Percentiles rank a stretch among this genome's conserved stretches.
These are phyloP conservation scores for Rhagoletis zephyria DNA, from an alignment of 1,140 invertebrate genomes.

Conservation along the genomic window DNA sequence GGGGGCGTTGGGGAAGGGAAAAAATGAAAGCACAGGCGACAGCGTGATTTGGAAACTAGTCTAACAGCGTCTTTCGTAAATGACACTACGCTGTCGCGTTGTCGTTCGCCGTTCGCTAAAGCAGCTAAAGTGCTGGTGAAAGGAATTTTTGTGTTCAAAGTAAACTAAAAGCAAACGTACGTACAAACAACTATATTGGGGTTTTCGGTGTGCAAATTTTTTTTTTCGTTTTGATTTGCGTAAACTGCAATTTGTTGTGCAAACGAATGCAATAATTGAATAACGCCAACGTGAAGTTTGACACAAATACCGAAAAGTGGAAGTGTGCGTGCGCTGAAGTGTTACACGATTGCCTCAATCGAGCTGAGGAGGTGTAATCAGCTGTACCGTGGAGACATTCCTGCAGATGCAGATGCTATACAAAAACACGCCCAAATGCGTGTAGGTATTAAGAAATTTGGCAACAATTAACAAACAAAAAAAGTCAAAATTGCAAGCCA, in stretches of 20 bases:
- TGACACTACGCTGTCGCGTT: conserved; percentile 49
- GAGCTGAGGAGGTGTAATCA: neutral
- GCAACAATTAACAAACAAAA: neutral
- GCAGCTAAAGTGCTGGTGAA: conserved; percentile 4
- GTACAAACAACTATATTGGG: neutral
- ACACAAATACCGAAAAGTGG: neutral
- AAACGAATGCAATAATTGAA: neutral
- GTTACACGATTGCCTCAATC: neutral
- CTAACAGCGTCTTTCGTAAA: conserved; percentile 54
- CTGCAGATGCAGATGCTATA: neutral
- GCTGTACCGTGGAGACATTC: neutral
- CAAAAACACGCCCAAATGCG: conserved; percentile 47
- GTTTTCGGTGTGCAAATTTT: neutral
- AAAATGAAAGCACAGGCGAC: conserved; percentile 49
- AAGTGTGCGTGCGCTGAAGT: no score
- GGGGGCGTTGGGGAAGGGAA: neutral
- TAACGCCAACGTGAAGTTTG: neutral
- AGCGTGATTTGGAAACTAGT: conserved; percentile 51
- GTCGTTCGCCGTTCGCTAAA: conserved; percentile 10
- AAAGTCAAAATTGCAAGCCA: conserved; percentile 22
- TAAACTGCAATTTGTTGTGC: neutral
- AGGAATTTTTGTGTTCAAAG: neutral
- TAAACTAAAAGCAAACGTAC: neutral
- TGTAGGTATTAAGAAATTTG: neutral
- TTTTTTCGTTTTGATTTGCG: neutral